Percentiles rank a stretch among this genome's conserved stretches.
Conservation (phyloP, 2,113 vertebrate species). For the Crypturellus undulatus region DNA sequence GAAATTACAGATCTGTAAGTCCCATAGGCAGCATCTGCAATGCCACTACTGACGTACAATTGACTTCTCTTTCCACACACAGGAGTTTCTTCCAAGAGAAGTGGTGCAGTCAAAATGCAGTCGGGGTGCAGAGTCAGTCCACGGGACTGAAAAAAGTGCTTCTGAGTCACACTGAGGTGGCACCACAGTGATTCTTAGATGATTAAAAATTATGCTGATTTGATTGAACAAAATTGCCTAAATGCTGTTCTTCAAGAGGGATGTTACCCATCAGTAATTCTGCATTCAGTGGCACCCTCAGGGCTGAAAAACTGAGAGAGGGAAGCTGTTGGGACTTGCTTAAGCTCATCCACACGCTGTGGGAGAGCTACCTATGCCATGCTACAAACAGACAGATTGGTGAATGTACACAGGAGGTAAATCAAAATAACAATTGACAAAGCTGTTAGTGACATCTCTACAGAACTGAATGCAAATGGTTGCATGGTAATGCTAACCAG, state of each 20-base stretch:
- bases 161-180: background rate
- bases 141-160: background rate
- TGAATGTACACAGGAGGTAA: background rate
- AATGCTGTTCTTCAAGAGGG: background rate
- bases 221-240: background rate
- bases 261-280: background rate
- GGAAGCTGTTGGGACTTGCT: background rate
- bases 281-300: background rate
- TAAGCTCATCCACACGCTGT: background rate
- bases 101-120: rapidly evolving
- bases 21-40: background rate
- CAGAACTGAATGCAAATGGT: background rate
- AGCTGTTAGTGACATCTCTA: background rate
- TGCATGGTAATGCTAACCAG: background rate
- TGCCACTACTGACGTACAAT: background rate
- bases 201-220: background rate
- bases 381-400: background rate
- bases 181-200: background rate
- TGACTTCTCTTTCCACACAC: background rate
- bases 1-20: background rate
- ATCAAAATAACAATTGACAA: background rate
- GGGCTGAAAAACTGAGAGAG: background rate
- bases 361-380: background rate
- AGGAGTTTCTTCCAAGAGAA: background rate
- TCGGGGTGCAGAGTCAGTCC: background rate